These are phyloP conservation scores for Lepidonotus clava DNA, from an alignment of 2,888 invertebrate genomes.

Conservation along the genomic window DNA sequence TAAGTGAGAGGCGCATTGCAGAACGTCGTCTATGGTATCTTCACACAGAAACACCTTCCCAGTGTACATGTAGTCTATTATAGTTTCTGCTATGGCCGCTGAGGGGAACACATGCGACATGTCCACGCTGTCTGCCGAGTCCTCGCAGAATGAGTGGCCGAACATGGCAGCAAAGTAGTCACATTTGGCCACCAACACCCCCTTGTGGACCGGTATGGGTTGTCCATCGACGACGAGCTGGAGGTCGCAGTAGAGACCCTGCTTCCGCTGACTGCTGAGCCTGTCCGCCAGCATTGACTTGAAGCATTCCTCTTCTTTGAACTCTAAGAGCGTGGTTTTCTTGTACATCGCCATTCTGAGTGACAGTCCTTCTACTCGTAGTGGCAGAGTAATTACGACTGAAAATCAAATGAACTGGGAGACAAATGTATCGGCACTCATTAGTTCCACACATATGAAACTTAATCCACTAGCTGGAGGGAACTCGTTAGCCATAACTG, in stretches of 20 bases:
- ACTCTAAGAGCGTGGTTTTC: not conserved
- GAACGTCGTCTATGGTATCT: not conserved
- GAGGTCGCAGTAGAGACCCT: constrained; percentile 8
- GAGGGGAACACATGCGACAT: constrained; percentile 32
- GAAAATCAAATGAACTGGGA: no score
- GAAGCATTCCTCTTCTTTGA: not conserved
- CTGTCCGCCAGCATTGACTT: not conserved
- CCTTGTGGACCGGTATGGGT: constrained; percentile 2
- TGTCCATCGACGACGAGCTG: not conserved
- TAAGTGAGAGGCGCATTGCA: constrained; percentile 14
- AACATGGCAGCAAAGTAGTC: constrained; percentile 46
- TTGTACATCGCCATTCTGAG: not conserved
- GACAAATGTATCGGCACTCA: no score
- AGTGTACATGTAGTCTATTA: constrained; percentile 1
- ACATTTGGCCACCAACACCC: constrained; percentile 28
- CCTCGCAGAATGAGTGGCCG: not conserved
- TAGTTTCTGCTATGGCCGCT: not conserved
- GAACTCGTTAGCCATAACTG: no score
- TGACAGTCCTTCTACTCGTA: not conserved
- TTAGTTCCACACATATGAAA: no score
- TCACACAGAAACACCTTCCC: constrained; percentile 12
- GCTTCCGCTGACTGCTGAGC: not conserved
- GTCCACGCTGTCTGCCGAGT: not conserved
- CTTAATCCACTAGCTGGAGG: no score
- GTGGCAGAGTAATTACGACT: not conserved